These are phyloP conservation scores for Catostylus mosaicus DNA, from an alignment of 30 jellyfish, hydroid and myxozoan genomes.

Conservation along the genomic window DNA sequence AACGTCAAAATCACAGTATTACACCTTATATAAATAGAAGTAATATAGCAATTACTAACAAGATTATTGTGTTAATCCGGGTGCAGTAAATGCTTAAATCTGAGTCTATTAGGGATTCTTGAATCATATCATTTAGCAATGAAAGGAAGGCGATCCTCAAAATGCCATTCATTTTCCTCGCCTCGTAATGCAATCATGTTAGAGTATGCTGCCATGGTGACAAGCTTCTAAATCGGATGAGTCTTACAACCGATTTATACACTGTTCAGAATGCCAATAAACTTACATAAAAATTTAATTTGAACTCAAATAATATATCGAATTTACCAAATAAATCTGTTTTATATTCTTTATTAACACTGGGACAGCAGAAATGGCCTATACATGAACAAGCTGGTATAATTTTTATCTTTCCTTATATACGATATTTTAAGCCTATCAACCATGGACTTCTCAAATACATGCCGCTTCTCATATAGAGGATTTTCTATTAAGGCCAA, in stretches of 20 bases:
- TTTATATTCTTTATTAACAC: neutral
- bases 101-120: neutral
- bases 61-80: neutral
- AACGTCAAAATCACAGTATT: neutral
- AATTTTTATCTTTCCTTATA: neutral
- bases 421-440: constrained; percentile 1
- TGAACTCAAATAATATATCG: neutral
- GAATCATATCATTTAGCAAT: neutral
- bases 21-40: too few species aligned
- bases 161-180: constrained; percentile 11
- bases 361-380: neutral
- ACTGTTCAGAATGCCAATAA: neutral
- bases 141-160: neutral
- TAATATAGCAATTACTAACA: neutral
- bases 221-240: constrained; percentile 9
- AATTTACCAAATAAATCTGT: neutral
- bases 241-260: neutral
- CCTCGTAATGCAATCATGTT: constrained; percentile 28
- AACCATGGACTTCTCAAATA: neutral
- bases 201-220: constrained; percentile 22
- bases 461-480: neutral
- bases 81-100: neutral
- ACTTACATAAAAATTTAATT: neutral
- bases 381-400: neutral
- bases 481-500: neutral